Conservation (phyloP, 2,888 invertebrate genomes). For the Zaprionus lineosus region DNA sequence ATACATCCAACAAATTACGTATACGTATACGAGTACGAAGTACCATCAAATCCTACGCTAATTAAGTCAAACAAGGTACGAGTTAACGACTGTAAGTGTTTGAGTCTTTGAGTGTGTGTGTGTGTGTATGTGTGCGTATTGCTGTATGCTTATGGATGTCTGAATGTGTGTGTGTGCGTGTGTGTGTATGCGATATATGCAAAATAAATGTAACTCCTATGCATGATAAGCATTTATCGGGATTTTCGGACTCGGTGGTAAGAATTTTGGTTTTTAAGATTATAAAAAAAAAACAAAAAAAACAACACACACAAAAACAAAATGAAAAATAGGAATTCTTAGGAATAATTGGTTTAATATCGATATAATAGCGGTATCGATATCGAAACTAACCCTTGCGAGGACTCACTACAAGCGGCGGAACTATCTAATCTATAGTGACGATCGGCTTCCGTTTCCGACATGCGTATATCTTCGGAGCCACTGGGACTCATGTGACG, state of each 20-base stretch:
- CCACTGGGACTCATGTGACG: conserved; percentile 95
- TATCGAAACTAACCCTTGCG: conserved; percentile 86
- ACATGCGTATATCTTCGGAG: conserved; percentile 92
- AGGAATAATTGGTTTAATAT: conserved; percentile 9
- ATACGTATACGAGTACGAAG: conserved; percentile 19
- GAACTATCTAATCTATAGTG: conserved; percentile 92
- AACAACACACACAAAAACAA: background rate
- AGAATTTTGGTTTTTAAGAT: background rate
- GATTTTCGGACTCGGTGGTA: conserved; percentile 41
- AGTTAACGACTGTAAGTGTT: conserved; percentile 7
- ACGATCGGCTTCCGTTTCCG: conserved; percentile 94
- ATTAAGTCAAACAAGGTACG: conserved; percentile 33
- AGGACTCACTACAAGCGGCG: conserved; percentile 88
- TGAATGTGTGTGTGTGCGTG: conserved; percentile 4
- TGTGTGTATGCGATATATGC: conserved; percentile 25
- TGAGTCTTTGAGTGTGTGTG: background rate
- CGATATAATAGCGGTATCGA: conserved; percentile 16
- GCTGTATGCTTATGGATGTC: background rate
- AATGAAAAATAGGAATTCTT: background rate
- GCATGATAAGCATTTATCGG: conserved; percentile 45
- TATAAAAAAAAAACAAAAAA: background rate
- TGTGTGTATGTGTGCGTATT: conserved; percentile 10
- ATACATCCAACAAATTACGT: background rate
- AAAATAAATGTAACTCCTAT: conserved; percentile 59
- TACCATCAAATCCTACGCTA: conserved; percentile 46